Evolutionary conservation across 2,888 invertebrate genomes (phyloP), one percentile per base, ranked within the genome.

Genomic region (Osedax fenrisi): DNA sequence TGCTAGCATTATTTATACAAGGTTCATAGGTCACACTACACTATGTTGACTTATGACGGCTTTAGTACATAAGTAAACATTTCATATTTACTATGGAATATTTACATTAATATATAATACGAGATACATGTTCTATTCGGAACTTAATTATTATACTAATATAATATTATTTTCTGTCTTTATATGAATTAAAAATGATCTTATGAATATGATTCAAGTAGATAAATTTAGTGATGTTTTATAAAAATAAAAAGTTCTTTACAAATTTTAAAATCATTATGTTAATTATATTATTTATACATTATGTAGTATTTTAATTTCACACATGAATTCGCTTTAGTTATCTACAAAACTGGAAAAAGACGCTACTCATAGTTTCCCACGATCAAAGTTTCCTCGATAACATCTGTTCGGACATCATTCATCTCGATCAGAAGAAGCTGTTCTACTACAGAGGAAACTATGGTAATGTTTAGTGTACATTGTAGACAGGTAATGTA

Each of bases 311-410:
- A n/a, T n/a, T n/a, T n/a, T n/a, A n/a, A n/a, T n/a, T n/a, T n/a
- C n/a, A n/a, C n/a, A n/a, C 41, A 41, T 41, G 41, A 10, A 22
- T 68, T 17, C n/a, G 10, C 64, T 21, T 73, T 78, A 92, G 91
- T 84, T 97, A 97, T 84, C 87, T 98, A 24, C 96, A 97, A 87
- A 89, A 89, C 1, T 98, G 98, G 98, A 99, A 98, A 86, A 99
- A 99, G 84, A 99, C 98, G 0, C 86, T 99, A 2, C 86, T 99
- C 27, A 91, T 99, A 76, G 98, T 99, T 13, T 98, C 97, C 81
- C 98, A 99, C 89, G 98, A 99, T 88, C 98, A 98, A 86, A 94
- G 94, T 79, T 99, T 99, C 87, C 89, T 99, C 81, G 97, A 99
- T 85, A 98, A 97, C 82, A 96, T 99, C 2, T 99, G 98, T 85